phyloP scores from a whole-genome alignment of 1,140 invertebrate species.

The Thaumatotibia leucotreta region DNA sequence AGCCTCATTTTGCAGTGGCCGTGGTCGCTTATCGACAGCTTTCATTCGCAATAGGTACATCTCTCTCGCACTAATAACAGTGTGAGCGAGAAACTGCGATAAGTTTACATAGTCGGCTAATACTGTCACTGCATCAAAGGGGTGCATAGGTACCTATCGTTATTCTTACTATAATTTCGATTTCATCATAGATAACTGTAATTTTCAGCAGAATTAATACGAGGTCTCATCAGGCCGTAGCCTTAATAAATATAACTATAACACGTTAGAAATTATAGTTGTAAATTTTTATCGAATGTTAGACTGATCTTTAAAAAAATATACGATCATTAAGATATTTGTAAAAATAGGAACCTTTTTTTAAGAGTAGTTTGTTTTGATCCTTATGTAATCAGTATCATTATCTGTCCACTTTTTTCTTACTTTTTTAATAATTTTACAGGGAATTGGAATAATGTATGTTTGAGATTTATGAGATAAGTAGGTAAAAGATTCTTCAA shows the following conservation, averaged over 20 bases:
- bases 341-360: constrained; percentile 59
- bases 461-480: background rate
- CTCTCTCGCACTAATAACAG: too few species aligned
- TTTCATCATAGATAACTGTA: too few species aligned
- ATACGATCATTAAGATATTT: constrained; percentile 56
- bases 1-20: too few species aligned
- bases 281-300: constrained; percentile 74
- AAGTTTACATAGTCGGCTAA: too few species aligned
- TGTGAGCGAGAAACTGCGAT: too few species aligned
- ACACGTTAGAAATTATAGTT: constrained; percentile 53
- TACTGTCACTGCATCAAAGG: too few species aligned
- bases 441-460: constrained; percentile 45
- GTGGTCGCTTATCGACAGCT: too few species aligned
- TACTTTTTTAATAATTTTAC: constrained; percentile 57
- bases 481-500: too few species aligned
- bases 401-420: constrained; percentile 64
- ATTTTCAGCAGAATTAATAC: background rate
- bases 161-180: too few species aligned
- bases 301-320: constrained; percentile 73
- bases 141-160: too few species aligned
- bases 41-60: too few species aligned
- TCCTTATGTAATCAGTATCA: constrained; percentile 34
- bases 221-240: constrained; percentile 33
- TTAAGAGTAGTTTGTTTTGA: constrained; percentile 52
- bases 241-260: constrained; percentile 39